Conservation (phyloP, 2,797 vertebrate species). For the Sphenopsis melanotis region DNA sequence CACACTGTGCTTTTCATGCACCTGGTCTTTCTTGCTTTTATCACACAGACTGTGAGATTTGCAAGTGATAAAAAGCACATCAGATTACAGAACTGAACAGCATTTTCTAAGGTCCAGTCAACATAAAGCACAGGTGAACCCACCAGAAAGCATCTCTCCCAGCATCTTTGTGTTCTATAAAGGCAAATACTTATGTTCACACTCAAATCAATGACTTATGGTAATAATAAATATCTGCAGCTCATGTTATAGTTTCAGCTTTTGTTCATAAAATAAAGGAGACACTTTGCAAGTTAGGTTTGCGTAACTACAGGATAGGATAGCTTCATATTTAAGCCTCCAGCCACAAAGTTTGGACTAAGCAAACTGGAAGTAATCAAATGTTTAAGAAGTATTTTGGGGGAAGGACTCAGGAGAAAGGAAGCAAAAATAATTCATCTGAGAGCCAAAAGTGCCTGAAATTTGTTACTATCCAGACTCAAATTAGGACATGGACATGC, state of each 20-base stretch:
- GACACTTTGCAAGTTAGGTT: not conserved
- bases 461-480: not conserved
- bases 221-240: not conserved
- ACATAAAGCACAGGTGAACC: not conserved
- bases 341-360: not conserved
- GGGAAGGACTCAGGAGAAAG: accelerated
- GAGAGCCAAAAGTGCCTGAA: not conserved
- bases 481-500: not conserved
- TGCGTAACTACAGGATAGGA: not conserved
- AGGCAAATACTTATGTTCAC: not conserved
- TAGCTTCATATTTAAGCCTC: not conserved
- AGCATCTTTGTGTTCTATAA: not conserved
- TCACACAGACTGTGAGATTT: not conserved
- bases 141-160: not conserved
- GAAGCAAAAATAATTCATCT: not conserved
- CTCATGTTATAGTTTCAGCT: not conserved
- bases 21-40: not conserved
- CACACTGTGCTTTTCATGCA: not conserved
- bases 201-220: not conserved
- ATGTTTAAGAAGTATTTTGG: not conserved
- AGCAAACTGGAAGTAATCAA: not conserved
- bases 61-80: not conserved
- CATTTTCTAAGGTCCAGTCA: not conserved
- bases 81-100: not conserved
- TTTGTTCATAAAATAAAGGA: not conserved